phyloP scores from a whole-genome alignment of 2,888 invertebrate species.

The Tachina grossa region DNA sequence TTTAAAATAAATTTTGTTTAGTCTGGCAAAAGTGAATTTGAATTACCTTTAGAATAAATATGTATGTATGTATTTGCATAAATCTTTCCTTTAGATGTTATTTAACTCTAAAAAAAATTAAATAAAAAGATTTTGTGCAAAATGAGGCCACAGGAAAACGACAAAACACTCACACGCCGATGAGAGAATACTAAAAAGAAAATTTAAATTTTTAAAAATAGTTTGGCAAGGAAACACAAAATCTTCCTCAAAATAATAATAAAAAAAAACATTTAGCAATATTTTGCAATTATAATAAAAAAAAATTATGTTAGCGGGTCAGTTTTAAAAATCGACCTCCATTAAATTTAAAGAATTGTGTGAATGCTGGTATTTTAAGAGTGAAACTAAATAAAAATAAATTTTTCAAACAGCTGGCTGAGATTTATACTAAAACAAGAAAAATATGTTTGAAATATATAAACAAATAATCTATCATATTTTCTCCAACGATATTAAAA shows the following conservation, averaged over 20 bases:
- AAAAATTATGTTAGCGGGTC: slow-evolving; percentile 31
- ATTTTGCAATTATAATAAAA: slow-evolving; percentile 8
- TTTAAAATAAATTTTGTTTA: too few species aligned
- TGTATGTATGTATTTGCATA: too few species aligned
- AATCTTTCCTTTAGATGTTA: too few species aligned
- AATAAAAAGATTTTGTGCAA: neutral
- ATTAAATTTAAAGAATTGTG: neutral
- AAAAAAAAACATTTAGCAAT: neutral
- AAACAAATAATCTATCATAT: neutral
- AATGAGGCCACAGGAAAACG: neutral
- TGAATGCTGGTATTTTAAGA: slow-evolving; percentile 34
- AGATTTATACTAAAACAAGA: slow-evolving; percentile 1
- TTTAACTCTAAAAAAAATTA: neutral
- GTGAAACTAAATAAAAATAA: neutral
- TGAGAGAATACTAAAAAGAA: too few species aligned
- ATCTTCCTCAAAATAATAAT: neutral
- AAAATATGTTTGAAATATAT: neutral
- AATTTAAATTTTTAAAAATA: neutral
- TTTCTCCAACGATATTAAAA: neutral
- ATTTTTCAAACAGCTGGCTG: slow-evolving; percentile 25
- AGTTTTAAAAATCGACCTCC: slow-evolving; percentile 7
- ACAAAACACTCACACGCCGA: neutral
- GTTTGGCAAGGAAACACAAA: neutral
- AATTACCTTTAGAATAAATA: too few species aligned
- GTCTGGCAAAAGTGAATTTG: too few species aligned